Evolutionary conservation across 2,888 invertebrate species (phyloP), one percentile per base, ranked within the genome.

Genomic region (Cryptocephalus moraei): DNA sequence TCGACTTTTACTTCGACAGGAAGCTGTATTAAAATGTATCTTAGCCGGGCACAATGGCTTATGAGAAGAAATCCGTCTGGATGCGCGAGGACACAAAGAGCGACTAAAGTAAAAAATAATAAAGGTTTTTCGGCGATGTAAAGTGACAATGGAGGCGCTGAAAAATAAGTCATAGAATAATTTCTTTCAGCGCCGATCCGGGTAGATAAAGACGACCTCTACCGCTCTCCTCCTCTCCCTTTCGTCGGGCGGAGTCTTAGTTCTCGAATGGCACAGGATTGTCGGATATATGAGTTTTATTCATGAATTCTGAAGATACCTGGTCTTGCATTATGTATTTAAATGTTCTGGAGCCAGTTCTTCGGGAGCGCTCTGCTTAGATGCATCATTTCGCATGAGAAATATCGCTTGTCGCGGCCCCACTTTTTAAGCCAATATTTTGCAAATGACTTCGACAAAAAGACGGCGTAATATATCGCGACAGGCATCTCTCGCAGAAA

Each of bases 301-400:
- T 64, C 54, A 53, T 42, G 42, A 42, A 42, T 42, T 42, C 42
- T n/a, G 32, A 32, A 22, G 32, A 59, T 64, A 64, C 62, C 62
- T 63, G 61, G 60, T 56, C 60, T 55, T 63, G 62, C 63, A 64
- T 64, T 64, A 64, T 64, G 60, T 64, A 64, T 64, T 64, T 64
- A 64, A 64, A 64, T 63, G 63, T 61, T 59, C 57, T 48, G 52
- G 61, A 61, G 55, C 55, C 54, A 61, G 55, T 55, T 53, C 56
- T 58, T 51, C 46, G 48, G 54, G 53, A 56, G 54, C 45, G 36
- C 36, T 36, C 43, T 38, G 40, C 48, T 49, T 47, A 51, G 46
- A 47, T 42, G 47, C 44, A 45, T 53, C 53, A 54, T 51, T 55
- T 52, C 47, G 48, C 49, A 55, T 52, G 51, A 52, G 49, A 53